A percentile compares a stretch with the other conserved stretches of the same genome.
Evolutionary conservation across 2,888 invertebrate species (phyloP).

Genomic region (Ceramica pisi): DNA sequence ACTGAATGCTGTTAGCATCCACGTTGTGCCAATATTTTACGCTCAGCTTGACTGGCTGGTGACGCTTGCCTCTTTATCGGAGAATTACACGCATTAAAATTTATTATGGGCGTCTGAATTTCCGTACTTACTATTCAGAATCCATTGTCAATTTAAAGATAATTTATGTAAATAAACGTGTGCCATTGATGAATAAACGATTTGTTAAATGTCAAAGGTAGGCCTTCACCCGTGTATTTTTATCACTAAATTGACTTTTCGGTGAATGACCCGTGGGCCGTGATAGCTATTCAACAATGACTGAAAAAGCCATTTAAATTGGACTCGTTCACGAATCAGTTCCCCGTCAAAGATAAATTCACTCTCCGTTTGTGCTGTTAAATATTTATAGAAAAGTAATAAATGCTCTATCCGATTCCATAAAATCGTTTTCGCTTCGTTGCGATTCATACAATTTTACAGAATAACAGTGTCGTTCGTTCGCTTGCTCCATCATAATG

Average conservation of each 20-base stretch:
- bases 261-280: constrained; percentile 25
- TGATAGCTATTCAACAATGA: constrained; percentile 53
- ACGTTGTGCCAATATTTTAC: constrained; percentile 49
- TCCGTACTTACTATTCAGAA: constrained; percentile 12
- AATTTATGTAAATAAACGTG: constrained; percentile 33
- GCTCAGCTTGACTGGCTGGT: constrained; percentile 39
- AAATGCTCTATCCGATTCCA: constrained; percentile 61
- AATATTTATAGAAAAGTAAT: constrained; percentile 66
- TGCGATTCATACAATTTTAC: constrained; percentile 60
- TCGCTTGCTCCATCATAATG: constrained; percentile 55
- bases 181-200: constrained; percentile 37
- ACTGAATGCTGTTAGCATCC: constrained; percentile 23
- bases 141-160: constrained; percentile 14
- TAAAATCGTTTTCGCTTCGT: constrained; percentile 63
- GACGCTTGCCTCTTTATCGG: constrained; percentile 41
- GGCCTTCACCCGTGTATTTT: constrained; percentile 16
- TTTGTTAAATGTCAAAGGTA: constrained; percentile 29
- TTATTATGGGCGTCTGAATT: constrained; percentile 41
- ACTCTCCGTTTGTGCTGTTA: constrained; percentile 58
- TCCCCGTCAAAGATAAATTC: constrained; percentile 53
- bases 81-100: constrained; percentile 48
- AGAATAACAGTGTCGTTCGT: constrained; percentile 53
- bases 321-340: constrained; percentile 49
- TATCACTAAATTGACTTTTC: constrained; percentile 33
- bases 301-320: constrained; percentile 58